Evolutionary conservation across 2,888 invertebrate genomes (phyloP).

Genomic region (Gandaritis pyraliata): DNA sequence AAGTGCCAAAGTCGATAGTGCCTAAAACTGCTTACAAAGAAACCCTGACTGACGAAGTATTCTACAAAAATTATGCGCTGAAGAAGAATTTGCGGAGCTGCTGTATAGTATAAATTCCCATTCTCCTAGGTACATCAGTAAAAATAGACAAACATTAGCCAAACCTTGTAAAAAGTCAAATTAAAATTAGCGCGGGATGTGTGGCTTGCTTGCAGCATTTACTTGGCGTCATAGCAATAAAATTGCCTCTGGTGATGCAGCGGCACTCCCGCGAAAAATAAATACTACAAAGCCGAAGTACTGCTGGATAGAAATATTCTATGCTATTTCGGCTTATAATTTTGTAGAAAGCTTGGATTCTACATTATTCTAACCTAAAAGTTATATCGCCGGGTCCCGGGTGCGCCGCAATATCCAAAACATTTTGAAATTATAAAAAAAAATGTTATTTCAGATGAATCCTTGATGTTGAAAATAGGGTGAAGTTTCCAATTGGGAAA

Average conservation of each 20-base stretch:
- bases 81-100: neutral
- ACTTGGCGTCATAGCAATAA: conserved; percentile 62
- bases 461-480: conserved; percentile 43
- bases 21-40: conserved; percentile 25
- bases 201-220: conserved; percentile 53
- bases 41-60: conserved; percentile 15
- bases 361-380: conserved; percentile 71
- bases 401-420: conserved; percentile 45
- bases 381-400: conserved; percentile 75
- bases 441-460: conserved; percentile 65
- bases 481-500: conserved; percentile 53
- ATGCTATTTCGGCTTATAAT: neutral
- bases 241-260: conserved; percentile 30
- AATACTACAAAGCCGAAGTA: neutral
- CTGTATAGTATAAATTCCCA: neutral
- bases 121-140: conserved; percentile 1
- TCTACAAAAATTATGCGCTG: conserved; percentile 12
- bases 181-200: conserved; percentile 77
- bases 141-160: conserved; percentile 9
- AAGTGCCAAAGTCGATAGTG: conserved; percentile 18
- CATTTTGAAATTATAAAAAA: conserved; percentile 2
- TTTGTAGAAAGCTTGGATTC: conserved; percentile 22
- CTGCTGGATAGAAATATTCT: neutral
- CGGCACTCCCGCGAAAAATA: neutral
- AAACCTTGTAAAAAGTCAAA: conserved; percentile 9